These are phyloP conservation scores for Nanorana parkeri DNA, from an alignment of 2,113 vertebrate species.

Conservation along the genomic window DNA sequence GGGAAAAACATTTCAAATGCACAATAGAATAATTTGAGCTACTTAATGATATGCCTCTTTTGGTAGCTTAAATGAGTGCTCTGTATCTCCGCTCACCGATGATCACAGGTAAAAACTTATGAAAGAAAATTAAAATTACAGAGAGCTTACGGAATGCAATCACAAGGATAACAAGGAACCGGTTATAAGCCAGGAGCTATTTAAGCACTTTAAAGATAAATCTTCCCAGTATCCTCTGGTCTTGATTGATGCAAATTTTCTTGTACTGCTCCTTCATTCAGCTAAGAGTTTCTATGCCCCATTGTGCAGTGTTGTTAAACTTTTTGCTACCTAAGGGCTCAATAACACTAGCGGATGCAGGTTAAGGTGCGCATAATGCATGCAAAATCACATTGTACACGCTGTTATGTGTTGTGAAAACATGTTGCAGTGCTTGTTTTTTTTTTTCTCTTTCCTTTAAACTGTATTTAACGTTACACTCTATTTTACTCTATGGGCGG, in stretches of 20 bases:
- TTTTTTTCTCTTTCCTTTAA: too few relatives aligned
- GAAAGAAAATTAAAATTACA: conserved; percentile 59
- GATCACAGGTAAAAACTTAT: conserved; percentile 59
- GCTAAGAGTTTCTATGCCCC: background rate
- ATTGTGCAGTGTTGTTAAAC: conserved; percentile 6
- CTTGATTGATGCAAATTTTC: conserved; percentile 53
- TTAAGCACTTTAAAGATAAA: conserved; percentile 57
- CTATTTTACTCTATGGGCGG: too few relatives aligned
- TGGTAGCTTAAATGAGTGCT: conserved; percentile 57
- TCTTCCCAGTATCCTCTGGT: conserved; percentile 53
- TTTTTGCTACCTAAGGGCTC: background rate
- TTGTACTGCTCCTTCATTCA: conserved; percentile 28
- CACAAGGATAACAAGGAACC: conserved; percentile 56
- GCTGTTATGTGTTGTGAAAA: too few relatives aligned
- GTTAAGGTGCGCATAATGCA: too few relatives aligned
- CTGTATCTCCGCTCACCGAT: conserved; percentile 56
- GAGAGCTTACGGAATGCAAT: conserved; percentile 58
- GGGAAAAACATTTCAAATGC: conserved; percentile 38
- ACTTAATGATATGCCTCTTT: conserved; percentile 57
- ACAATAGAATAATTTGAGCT: conserved; percentile 57
- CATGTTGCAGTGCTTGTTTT: too few relatives aligned
- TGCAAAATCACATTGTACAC: too few relatives aligned
- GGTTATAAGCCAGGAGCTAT: conserved; percentile 53
- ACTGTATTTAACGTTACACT: too few relatives aligned
- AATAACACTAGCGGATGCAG: too few relatives aligned